phyloP scores from a whole-genome alignment of 2,888 invertebrate species.

The Tenthredo livida region DNA sequence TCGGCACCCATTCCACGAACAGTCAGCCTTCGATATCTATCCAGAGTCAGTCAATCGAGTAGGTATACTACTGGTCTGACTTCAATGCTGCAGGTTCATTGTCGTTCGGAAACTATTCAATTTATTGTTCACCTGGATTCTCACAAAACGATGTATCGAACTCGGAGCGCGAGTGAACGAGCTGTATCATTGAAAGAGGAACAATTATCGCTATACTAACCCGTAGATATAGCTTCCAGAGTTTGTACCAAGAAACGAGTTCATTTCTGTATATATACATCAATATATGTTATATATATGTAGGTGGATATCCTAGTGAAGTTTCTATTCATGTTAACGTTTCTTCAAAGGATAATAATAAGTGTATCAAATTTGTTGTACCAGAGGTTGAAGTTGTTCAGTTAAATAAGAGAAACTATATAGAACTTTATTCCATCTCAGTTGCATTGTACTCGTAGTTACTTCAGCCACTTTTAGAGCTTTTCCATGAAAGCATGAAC shows the following conservation, averaged over 20 bases:
- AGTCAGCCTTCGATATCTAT: constrained; percentile 32
- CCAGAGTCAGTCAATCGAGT: constrained; percentile 33
- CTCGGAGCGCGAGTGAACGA: neutral
- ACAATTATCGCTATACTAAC: constrained; percentile 37
- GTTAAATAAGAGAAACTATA: constrained; percentile 11
- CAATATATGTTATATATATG: too few species aligned
- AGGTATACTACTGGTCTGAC: constrained; percentile 15
- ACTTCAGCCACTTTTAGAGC: neutral
- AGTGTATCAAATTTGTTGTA: constrained; percentile 26
- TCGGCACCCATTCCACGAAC: constrained; percentile 27
- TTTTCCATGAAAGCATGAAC: neutral
- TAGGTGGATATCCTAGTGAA: neutral
- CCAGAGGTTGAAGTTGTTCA: neutral
- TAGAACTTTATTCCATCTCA: constrained; percentile 10
- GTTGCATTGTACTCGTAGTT: constrained; percentile 5
- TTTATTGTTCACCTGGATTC: constrained; percentile 35
- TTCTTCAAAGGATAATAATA: constrained; percentile 22
- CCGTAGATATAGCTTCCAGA: neutral
- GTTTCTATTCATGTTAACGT: neutral
- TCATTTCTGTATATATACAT: neutral
- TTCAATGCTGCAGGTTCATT: constrained; percentile 41
- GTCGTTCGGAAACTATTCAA: constrained; percentile 46
- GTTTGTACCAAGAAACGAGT: neutral
- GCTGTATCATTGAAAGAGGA: constrained; percentile 11
- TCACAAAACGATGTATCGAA: constrained; percentile 27